A percentile compares a stretch with the other conserved stretches of the same genome.
Evolutionary conservation across 2,113 vertebrate species (phyloP).

Genomic region (Alethe castanea): DNA sequence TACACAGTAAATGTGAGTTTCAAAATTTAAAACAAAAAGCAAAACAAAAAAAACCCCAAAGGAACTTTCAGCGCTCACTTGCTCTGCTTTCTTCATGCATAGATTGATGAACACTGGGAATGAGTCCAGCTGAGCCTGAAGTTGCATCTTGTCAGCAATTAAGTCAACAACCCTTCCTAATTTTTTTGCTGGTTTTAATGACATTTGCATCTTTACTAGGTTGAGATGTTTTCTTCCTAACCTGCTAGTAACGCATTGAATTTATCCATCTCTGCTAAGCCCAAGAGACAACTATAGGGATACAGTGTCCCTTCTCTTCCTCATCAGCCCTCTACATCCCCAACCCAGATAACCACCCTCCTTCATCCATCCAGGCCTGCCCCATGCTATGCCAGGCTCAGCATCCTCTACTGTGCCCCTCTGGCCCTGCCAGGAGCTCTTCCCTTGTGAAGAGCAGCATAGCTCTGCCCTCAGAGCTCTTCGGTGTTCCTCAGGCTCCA

Average conservation of each 20-base stretch:
- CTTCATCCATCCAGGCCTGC: background rate
- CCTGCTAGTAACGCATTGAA: background rate
- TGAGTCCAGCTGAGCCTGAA: slow-evolving; percentile 2
- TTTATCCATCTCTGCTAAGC: background rate
- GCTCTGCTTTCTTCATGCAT: slow-evolving; percentile 3
- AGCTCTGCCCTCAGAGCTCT: background rate
- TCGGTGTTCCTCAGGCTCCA: background rate
- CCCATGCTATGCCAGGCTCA: background rate
- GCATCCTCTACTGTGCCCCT: background rate
- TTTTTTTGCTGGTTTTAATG: background rate
- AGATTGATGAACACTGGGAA: slow-evolving; percentile 50
- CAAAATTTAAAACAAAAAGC: slow-evolving; percentile 51
- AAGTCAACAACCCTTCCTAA: background rate
- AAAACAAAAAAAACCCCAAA: slow-evolving; percentile 34
- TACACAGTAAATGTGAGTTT: slow-evolving; percentile 40
- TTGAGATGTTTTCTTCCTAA: background rate
- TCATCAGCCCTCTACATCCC: background rate
- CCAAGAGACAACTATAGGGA: background rate
- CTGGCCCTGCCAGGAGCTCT: background rate
- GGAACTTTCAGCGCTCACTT: slow-evolving; percentile 20
- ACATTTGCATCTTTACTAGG: background rate
- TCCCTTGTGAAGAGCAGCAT: accelerated
- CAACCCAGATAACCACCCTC: accelerated
- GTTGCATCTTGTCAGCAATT: slow-evolving; percentile 16
- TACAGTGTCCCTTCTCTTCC: background rate